These are phyloP conservation scores for Toxotes lorentzi DNA, from an alignment of 2,797 vertebrate species.

Conservation along the genomic window DNA sequence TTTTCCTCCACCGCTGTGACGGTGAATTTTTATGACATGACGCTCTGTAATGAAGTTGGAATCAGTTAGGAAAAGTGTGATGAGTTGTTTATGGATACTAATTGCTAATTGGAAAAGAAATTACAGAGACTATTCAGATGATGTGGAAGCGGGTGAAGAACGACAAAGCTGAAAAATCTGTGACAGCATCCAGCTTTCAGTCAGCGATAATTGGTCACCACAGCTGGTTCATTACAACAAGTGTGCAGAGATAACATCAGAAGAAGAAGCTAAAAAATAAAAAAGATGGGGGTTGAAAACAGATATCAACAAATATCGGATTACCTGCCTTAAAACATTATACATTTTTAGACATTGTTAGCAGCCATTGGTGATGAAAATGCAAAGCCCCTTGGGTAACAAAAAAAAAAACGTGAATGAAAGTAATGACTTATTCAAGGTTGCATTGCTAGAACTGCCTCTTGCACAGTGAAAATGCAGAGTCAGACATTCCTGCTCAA, in stretches of 20 bases:
- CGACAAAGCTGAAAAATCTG: background rate
- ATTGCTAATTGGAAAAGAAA: background rate
- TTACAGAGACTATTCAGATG: background rate
- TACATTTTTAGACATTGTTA: background rate
- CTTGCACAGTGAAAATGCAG: conserved; percentile 18
- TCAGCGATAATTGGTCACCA: too few relatives aligned
- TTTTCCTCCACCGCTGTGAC: background rate
- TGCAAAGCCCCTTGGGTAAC: background rate
- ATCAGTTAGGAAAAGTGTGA: background rate
- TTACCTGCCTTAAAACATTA: background rate
- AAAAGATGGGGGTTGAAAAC: background rate
- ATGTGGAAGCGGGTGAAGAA: background rate
- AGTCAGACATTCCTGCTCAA: conserved; percentile 46
- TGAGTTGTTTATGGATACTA: background rate
- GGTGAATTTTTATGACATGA: background rate
- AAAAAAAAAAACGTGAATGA: background rate
- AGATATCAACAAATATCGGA: too few relatives aligned
- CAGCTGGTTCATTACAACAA: background rate
- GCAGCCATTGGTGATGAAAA: background rate
- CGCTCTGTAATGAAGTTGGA: background rate
- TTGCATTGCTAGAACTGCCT: background rate
- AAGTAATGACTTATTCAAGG: conserved; percentile 29
- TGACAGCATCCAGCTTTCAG: background rate
- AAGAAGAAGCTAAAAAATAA: background rate
- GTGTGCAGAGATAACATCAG: background rate